Base-by-base conservation (phyloP, 2,888 invertebrate genomes). In the Pammene fasciana region DNA sequence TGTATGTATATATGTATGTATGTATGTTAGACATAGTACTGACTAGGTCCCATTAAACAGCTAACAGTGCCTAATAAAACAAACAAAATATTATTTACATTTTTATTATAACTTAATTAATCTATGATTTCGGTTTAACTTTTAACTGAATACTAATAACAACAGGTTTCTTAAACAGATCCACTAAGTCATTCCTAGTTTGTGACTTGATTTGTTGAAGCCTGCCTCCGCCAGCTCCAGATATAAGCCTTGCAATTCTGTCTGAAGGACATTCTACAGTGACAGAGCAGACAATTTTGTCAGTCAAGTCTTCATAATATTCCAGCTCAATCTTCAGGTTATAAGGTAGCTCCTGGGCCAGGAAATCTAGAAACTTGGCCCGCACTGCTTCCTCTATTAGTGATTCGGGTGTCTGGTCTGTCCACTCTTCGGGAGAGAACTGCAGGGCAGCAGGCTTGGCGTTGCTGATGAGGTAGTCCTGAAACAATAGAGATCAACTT, bases 331-430 rank as follows among this genome's bases (percentile, higher is more conserved):
- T 92, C 71, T 93, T 89, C 5, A 98, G 82, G 50, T 86, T 92
- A 81, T 99, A 99, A 0, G 99, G 99, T 54, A 99, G 94, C 90
- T 99, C 97, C 75, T 97, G 94, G 0, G 96, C 95, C 54, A 99
- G 87, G 80, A 95, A 94, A 81, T 99, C 97, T 71, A 99, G 85
- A 50, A 99, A 93, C 75, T 96, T 96, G 1, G 98, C 97, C 77
- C 96, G 94, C 0, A 99, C 96, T 67, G 96, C 95, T 75, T 95
- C 94, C 62, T 94, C 90, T 71, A 97, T 95, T 34, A 98, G 84
- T 8, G 93, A 88, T 77, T 95, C 94, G 0, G 96, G 94, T 14
- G 93, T 88, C 79, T 97, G 96, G 84, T 98, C 96, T 0, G 97
- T 96, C 83, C 96, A 95, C 16, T 94, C 84, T 46, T 94, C 90